phyloP scores from a whole-genome alignment of 2,797 vertebrate genomes.

The Thamnophis elegans region DNA sequence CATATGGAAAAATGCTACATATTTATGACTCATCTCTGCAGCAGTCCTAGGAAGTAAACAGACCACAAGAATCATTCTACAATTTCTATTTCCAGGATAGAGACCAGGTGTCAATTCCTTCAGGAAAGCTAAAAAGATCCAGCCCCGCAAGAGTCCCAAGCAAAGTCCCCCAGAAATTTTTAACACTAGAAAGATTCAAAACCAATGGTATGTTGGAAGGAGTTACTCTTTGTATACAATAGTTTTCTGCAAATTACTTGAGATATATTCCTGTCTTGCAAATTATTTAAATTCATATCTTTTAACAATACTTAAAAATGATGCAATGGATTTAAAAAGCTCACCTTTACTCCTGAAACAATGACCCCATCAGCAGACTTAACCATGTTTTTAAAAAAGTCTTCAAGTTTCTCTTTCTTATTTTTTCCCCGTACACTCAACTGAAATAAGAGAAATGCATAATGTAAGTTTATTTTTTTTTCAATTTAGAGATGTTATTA shows the following conservation, averaged over 20 bases:
- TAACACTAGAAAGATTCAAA: neutral
- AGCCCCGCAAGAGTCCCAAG: neutral
- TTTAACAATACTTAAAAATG: neutral
- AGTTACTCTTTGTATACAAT: neutral
- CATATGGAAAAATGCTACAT: neutral
- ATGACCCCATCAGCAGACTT: conserved; percentile 96
- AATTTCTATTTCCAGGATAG: neutral
- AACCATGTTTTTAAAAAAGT: conserved; percentile 98
- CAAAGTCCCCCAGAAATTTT: no score
- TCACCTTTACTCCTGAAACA: conserved; percentile 96
- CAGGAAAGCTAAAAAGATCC: neutral
- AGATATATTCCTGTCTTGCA: neutral
- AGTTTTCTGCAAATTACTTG: neutral
- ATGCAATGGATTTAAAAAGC: neutral
- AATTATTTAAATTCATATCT: neutral
- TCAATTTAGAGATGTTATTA: conserved; percentile 40
- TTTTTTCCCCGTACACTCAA: conserved; percentile 97
- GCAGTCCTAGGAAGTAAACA: neutral
- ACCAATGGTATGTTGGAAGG: neutral
- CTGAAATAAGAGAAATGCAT: conserved; percentile 70
- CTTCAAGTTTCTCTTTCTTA: conserved; percentile 98
- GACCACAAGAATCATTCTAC: neutral
- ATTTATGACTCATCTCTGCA: neutral
- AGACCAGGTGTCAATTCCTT: neutral
- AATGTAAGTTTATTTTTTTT: conserved; percentile 48